Evolutionary conservation across 1,140 invertebrate genomes (phyloP).

Genomic region (Drosophila melanica): DNA sequence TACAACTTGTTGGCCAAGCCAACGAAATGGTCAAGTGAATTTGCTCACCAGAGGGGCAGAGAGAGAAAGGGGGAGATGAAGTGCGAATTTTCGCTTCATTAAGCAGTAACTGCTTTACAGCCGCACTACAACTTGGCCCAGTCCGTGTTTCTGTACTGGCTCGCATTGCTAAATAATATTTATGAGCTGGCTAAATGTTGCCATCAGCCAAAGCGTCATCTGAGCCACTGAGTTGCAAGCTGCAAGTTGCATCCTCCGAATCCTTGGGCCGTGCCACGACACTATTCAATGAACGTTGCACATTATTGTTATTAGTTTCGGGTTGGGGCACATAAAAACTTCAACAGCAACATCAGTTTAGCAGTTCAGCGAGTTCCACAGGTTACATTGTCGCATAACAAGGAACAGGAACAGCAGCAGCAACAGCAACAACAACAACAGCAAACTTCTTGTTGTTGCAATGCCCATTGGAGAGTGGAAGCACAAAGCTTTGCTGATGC

Average conservation of each 20-base stretch:
- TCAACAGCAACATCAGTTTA: slow-evolving; percentile 21
- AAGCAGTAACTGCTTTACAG: slow-evolving; percentile 54
- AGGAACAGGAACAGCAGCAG: slow-evolving; percentile 10
- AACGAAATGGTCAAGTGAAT: slow-evolving; percentile 32
- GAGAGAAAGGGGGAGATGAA: not conserved
- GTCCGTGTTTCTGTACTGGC: not conserved
- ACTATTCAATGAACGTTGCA: slow-evolving; percentile 67
- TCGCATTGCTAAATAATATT: slow-evolving; percentile 54
- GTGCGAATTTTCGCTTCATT: slow-evolving; percentile 62
- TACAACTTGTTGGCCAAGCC: slow-evolving; percentile 46
- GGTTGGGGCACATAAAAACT: slow-evolving; percentile 72
- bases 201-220: slow-evolving; percentile 16
- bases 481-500: slow-evolving; percentile 53
- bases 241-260: slow-evolving; percentile 26
- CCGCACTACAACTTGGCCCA: slow-evolving; percentile 26
- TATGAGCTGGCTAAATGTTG: slow-evolving; percentile 65
- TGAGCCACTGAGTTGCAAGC: slow-evolving; percentile 4
- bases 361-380: slow-evolving; percentile 30
- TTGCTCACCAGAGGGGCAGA: not conserved
- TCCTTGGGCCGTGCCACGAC: slow-evolving; percentile 10
- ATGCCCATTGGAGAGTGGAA: slow-evolving; percentile 20
- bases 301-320: slow-evolving; percentile 80
- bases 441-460: slow-evolving; percentile 29
- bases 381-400: slow-evolving; percentile 64
- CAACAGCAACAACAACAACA: slow-evolving; percentile 27